Evolutionary conservation across 2,888 invertebrate genomes (phyloP).

Genomic region (Ernsta delagoae): DNA sequence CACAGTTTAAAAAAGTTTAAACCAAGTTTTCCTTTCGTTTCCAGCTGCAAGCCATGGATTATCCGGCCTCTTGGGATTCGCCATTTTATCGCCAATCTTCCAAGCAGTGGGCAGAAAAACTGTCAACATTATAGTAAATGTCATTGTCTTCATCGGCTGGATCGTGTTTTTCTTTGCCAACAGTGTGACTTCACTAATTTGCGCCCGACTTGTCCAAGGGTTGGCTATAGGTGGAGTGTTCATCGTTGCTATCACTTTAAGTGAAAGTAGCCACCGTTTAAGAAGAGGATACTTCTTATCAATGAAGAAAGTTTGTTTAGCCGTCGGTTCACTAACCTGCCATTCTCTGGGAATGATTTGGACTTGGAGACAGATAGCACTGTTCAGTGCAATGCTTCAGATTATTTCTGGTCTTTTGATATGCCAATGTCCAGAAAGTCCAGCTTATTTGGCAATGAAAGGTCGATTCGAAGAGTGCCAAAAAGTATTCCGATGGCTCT

Average conservation of each 20-base stretch:
- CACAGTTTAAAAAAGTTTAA: no score
- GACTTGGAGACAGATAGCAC: conserved; percentile 54
- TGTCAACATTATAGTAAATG: conserved; percentile 44
- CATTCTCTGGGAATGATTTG: conserved; percentile 48
- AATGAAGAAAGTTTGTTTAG: conserved; percentile 47
- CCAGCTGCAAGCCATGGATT: conserved; percentile 55
- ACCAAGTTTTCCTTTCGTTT: conserved; percentile 39
- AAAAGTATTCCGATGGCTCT: conserved; percentile 50
- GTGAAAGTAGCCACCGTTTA: conserved; percentile 52
- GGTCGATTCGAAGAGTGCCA: conserved; percentile 53
- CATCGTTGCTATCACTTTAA: conserved; percentile 48
- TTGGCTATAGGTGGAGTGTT: conserved; percentile 50
- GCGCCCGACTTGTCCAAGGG: conserved; percentile 54
- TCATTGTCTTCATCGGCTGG: conserved; percentile 48
- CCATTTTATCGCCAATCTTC: conserved; percentile 51
- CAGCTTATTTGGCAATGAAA: conserved; percentile 52
- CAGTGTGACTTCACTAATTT: conserved; percentile 45
- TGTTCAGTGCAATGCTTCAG: conserved; percentile 39
- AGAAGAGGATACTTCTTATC: conserved; percentile 55
- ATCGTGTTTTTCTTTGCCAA: conserved; percentile 49
- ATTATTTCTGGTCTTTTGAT: conserved; percentile 45
- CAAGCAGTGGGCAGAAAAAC: conserved; percentile 53
- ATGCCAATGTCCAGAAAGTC: conserved; percentile 57
- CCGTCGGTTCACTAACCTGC: conserved; percentile 50
- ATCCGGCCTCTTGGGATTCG: conserved; percentile 51